Base-by-base conservation (phyloP, 1,140 invertebrate species). In the Heliothis subflexa region DNA sequence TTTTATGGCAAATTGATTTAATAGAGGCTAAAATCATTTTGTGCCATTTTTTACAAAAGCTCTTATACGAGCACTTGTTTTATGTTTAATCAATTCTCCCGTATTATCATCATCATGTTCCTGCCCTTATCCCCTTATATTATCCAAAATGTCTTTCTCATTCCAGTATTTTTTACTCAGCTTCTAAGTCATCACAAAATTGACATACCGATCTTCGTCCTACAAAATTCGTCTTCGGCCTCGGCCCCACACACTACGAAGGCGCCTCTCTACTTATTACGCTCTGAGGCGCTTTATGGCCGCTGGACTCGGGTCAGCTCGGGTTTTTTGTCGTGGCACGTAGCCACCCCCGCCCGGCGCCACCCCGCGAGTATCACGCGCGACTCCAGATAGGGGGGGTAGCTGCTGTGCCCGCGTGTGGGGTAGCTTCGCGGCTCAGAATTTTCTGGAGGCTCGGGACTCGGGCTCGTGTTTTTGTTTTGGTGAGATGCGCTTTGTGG, bases 321-420 rank as follows among this genome's bases (percentile, higher is more conserved):
- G 83, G 84, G 88, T 89, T 89, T 90, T 90, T 91, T 88, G 88
- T 86, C 87, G 86, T 86, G 82, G 86, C 87, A 87, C 86, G 88
- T 86, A 85, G 85, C 57, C 28, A 70, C 75, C 78, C 77, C 70
- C 62, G 55, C 61, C 76, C 66, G 57, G 55, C 54, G 59, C 73
- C 74, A 61, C 66, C 84, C 84, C 84, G 84, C 85, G 85, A 83
- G 77, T 83, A 83, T 84, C 86, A 84, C 84, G 85, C 86, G 86
- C 87, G 84, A 82, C 83, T 88, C 82, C 78, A 87, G 84, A 87
- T 89, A 83, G 84, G 87, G 86, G 88, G 86, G 89, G 87, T 45
- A 57, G 54, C 54, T 71, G 54, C 54, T 71, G 47, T 54, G 64
- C 49, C 76, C 76, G 66, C 76, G 74, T 68, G 74, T 18, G 21